These are phyloP conservation scores for Pseudoips prasinana DNA, from an alignment of 2,888 invertebrate species.

Conservation along the genomic window DNA sequence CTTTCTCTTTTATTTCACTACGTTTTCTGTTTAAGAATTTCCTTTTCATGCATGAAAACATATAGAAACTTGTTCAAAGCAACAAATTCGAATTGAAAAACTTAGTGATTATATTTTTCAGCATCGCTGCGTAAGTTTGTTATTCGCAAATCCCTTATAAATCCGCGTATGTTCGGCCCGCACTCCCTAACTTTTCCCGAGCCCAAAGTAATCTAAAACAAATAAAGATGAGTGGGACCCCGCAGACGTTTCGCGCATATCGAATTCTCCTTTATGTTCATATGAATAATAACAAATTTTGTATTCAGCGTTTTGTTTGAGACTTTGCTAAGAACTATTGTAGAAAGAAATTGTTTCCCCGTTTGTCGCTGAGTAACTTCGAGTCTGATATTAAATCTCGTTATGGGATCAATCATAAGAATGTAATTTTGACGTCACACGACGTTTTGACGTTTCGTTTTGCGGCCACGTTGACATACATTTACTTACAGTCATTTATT, in stretches of 20 bases:
- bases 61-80: constrained; percentile 38
- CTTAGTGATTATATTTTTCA: constrained; percentile 60
- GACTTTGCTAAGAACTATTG: constrained; percentile 42
- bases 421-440: constrained; percentile 18
- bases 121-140: constrained; percentile 35
- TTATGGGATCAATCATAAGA: constrained; percentile 20
- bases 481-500: no score
- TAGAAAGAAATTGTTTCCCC: constrained; percentile 30
- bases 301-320: constrained; percentile 46
- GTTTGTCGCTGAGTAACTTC: constrained; percentile 33
- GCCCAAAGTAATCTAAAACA: constrained; percentile 78
- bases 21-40: no score
- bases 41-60: constrained; percentile 22
- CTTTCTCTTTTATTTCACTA: no score
- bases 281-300: constrained; percentile 65
- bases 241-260: constrained; percentile 66
- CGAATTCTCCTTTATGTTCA: constrained; percentile 61
- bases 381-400: constrained; percentile 28
- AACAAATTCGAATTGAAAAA: constrained; percentile 60
- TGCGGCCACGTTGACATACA: no score
- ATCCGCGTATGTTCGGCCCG: constrained; percentile 55
- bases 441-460: no score
- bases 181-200: constrained; percentile 54
- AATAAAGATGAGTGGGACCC: constrained; percentile 73
- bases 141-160: constrained; percentile 53